Conservation (phyloP, 2,888 invertebrate genomes). For the Ectemnius cavifrons region DNA sequence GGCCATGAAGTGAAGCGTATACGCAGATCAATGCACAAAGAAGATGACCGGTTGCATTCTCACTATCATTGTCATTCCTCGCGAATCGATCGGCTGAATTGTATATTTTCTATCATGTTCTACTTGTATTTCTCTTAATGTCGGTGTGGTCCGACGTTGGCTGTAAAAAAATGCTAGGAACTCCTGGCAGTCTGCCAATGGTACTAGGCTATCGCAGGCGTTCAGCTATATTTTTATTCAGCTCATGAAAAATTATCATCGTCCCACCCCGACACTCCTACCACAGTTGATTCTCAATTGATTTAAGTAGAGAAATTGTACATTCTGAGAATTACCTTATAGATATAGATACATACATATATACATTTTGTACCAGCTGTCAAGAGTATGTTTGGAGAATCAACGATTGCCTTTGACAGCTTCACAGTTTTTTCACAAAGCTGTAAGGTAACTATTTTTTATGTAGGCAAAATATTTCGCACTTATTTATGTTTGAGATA, state of each 20-base stretch:
- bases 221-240: conserved; percentile 48
- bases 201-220: conserved; percentile 20
- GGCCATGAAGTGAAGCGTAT: conserved; percentile 37
- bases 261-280: conserved; percentile 28
- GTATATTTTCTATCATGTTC: conserved; percentile 29
- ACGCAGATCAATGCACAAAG: conserved; percentile 18
- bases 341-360: conserved; percentile 12
- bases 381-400: conserved; percentile 22
- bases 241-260: conserved; percentile 33
- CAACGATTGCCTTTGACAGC: conserved; percentile 36
- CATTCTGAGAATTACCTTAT: conserved; percentile 21
- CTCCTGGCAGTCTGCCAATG: conserved; percentile 23
- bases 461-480: conserved; percentile 31
- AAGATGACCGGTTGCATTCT: conserved; percentile 34
- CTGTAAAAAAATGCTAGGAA: conserved; percentile 37
- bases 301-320: conserved; percentile 30
- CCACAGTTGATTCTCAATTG: conserved; percentile 25
- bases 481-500: conserved; percentile 51
- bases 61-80: conserved; percentile 32
- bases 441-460: conserved; percentile 42
- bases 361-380: conserved; percentile 26
- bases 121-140: conserved; percentile 26
- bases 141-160: conserved; percentile 27
- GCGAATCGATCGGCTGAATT: conserved; percentile 42
- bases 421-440: conserved; percentile 43